phyloP scores from a whole-genome alignment of 2,113 vertebrate genomes.

The Prunella himalayana region DNA sequence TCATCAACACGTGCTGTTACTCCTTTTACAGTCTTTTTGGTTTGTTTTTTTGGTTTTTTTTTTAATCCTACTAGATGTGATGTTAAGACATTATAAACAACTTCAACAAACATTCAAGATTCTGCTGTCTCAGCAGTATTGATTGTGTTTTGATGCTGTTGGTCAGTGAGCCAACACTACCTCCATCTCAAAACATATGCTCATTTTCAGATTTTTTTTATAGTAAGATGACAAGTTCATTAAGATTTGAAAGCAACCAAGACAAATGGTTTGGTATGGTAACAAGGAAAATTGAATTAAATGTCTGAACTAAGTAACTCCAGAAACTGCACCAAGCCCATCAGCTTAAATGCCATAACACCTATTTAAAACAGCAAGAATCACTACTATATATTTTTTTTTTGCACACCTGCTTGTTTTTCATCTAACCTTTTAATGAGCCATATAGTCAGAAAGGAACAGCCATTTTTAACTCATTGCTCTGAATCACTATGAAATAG shows the following conservation, averaged over 20 bases:
- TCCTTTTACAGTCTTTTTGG: not conserved
- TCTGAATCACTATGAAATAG: not conserved
- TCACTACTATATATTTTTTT: not conserved
- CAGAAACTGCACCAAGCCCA: not conserved
- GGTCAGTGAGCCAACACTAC: not conserved
- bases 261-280: not conserved
- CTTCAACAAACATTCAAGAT: not conserved
- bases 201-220: not conserved
- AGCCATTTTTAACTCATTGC: not conserved
- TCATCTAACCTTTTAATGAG: not conserved
- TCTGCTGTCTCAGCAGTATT: not conserved
- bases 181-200: not conserved
- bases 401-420: not conserved
- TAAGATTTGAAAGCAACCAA: not conserved
- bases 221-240: not conserved
- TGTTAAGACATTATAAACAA: not conserved
- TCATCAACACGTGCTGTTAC: not conserved
- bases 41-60: not conserved
- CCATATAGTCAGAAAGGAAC: not conserved
- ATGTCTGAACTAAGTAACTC: not conserved
- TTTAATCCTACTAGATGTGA: not conserved
- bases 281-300: not conserved
- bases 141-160: not conserved
- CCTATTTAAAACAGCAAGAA: not conserved
- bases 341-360: not conserved